Evolutionary conservation across 2,113 vertebrate genomes (phyloP).

Genomic region (Mionectes macconnelli): DNA sequence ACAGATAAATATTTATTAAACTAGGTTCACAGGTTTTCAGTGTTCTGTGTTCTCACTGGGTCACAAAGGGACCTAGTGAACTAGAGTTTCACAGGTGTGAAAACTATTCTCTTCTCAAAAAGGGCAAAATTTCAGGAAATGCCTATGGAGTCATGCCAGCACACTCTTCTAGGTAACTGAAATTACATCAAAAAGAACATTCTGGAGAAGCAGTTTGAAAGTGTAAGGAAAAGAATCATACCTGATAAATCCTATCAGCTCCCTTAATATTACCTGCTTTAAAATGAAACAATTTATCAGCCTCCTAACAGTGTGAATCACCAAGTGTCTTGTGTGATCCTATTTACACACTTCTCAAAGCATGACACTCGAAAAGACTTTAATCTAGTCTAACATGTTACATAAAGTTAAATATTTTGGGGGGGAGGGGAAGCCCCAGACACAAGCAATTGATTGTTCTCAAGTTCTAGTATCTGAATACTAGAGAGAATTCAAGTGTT

Average conservation of each 20-base stretch:
- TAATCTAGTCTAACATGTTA: neutral
- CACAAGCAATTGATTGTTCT: neutral
- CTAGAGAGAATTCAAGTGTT: neutral
- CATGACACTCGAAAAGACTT: neutral
- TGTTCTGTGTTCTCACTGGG: neutral
- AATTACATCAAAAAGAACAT: neutral
- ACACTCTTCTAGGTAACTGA: neutral
- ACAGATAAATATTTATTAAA: constrained; percentile 1
- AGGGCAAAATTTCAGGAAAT: neutral
- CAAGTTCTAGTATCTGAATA: neutral
- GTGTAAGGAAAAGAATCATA: neutral
- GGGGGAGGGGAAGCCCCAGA: rapidly evolving
- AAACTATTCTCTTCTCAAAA: neutral
- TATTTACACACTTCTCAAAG: neutral
- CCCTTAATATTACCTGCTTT: neutral
- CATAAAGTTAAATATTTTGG: neutral
- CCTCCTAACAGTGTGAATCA: neutral
- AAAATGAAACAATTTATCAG: neutral
- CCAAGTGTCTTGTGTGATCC: neutral
- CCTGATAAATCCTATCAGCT: neutral
- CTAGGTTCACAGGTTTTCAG: neutral
- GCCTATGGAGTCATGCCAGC: neutral
- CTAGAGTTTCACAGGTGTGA: neutral
- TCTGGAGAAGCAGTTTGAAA: neutral
- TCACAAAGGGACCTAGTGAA: neutral